These are phyloP conservation scores for Ditula angustiorana DNA, from an alignment of 2,888 invertebrate species.

Conservation along the genomic window DNA sequence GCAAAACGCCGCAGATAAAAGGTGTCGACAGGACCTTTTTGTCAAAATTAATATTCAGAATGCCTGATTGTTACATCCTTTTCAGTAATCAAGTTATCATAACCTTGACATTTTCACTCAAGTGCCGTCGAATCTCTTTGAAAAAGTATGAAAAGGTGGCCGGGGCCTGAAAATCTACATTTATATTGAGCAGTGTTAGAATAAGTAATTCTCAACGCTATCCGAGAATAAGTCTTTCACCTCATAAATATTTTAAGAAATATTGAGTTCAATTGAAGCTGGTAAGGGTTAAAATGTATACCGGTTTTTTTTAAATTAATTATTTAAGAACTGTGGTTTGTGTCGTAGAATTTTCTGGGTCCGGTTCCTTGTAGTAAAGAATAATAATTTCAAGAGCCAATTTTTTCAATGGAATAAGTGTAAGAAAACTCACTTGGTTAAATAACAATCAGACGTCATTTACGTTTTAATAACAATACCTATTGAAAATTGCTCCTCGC, in stretches of 20 bases:
- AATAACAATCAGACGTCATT: no score
- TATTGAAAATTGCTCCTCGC: no score
- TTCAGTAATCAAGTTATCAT: background rate
- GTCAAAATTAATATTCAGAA: background rate
- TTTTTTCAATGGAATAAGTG: background rate
- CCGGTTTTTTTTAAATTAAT: no score
- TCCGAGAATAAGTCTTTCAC: background rate
- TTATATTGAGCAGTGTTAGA: constrained; percentile 1
- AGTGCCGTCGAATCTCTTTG: background rate
- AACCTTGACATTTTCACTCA: background rate
- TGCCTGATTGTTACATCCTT: background rate
- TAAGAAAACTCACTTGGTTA: background rate
- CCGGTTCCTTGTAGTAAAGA: no score
- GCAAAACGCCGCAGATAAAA: no score
- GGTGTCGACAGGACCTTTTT: no score
- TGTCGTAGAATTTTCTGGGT: no score
- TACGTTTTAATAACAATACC: no score
- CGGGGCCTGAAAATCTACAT: constrained; percentile 9
- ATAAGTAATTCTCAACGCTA: background rate
- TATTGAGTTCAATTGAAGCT: background rate
- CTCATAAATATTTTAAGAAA: background rate
- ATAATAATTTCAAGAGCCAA: no score
- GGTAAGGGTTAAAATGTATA: background rate
- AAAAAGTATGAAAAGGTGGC: background rate
- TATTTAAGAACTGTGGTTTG: no score